Evolutionary conservation across 2,113 vertebrate species (phyloP).

Genomic region (Lipophrys pholis): DNA sequence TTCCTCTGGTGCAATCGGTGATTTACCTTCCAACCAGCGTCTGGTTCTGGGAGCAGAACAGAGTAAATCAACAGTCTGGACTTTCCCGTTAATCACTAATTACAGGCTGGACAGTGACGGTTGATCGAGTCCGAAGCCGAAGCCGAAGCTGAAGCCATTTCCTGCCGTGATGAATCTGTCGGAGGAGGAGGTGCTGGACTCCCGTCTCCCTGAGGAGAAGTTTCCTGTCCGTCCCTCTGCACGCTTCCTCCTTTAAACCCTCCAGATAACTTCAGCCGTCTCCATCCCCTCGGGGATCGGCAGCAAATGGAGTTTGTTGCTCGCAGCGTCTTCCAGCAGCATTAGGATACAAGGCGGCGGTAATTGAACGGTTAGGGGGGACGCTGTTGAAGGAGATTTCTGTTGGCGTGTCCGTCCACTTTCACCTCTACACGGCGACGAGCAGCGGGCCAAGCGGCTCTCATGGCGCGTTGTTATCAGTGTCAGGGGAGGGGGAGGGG

Average conservation of each 20-base stretch:
- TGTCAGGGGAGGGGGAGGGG: no score
- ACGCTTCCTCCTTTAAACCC: constrained; percentile 64
- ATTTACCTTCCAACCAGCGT: constrained; percentile 69
- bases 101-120: constrained; percentile 63
- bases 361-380: no score
- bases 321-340: constrained; percentile 54
- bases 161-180: no score
- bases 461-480: no score
- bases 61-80: constrained; percentile 74
- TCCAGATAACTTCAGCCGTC: constrained; percentile 55
- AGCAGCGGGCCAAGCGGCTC: no score
- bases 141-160: constrained; percentile 34
- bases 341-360: no score
- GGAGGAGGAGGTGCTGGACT: no score
- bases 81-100: constrained; percentile 75
- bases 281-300: constrained; percentile 54
- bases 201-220: no score
- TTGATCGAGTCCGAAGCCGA: constrained; percentile 47
- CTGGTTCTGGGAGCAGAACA: constrained; percentile 58
- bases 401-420: no score
- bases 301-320: constrained; percentile 71
- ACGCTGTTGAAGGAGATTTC: no score
- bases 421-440: no score
- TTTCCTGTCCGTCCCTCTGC: constrained; percentile 28
- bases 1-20: constrained; percentile 69